Conservation (phyloP, 2,113 vertebrate genomes). For the Strix uralensis region DNA sequence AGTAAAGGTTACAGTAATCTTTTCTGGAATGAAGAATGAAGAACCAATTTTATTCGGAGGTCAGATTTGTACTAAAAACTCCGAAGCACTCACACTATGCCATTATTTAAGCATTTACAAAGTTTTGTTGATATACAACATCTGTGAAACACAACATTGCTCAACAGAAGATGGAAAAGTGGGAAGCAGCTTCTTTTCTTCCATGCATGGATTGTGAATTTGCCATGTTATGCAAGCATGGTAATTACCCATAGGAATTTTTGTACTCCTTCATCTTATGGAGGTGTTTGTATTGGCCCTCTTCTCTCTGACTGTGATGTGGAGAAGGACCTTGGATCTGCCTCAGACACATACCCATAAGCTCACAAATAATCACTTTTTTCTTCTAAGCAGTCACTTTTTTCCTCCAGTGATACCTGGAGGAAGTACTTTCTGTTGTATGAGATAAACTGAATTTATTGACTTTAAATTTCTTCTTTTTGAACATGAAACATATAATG, state of each 20-base stretch:
- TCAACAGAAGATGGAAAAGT: not conserved
- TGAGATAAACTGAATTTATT: not conserved
- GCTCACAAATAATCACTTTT: not conserved
- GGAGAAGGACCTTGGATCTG: not conserved
- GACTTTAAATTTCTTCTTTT: not conserved
- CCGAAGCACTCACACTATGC: not conserved
- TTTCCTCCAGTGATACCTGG: not conserved
- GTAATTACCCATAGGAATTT: not conserved
- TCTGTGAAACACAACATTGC: not conserved
- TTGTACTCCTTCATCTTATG: not conserved
- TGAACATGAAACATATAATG: not conserved
- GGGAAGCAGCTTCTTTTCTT: not conserved
- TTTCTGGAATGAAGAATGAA: conserved; percentile 1
- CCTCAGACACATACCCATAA: not conserved
- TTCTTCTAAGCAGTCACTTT: not conserved
- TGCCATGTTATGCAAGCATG: not conserved
- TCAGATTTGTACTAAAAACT: conserved; percentile 20
- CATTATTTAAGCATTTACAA: not conserved
- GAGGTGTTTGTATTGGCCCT: not conserved
- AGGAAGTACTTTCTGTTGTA: not conserved
- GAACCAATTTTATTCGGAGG: conserved; percentile 52
- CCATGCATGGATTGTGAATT: rapidly evolving
- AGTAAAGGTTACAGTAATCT: conserved; percentile 29
- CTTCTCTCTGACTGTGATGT: not conserved
- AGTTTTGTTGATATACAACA: not conserved